Evolutionary conservation across 2,797 vertebrate species (phyloP).

Genomic region (Sternarchorhynchus goeldii): DNA sequence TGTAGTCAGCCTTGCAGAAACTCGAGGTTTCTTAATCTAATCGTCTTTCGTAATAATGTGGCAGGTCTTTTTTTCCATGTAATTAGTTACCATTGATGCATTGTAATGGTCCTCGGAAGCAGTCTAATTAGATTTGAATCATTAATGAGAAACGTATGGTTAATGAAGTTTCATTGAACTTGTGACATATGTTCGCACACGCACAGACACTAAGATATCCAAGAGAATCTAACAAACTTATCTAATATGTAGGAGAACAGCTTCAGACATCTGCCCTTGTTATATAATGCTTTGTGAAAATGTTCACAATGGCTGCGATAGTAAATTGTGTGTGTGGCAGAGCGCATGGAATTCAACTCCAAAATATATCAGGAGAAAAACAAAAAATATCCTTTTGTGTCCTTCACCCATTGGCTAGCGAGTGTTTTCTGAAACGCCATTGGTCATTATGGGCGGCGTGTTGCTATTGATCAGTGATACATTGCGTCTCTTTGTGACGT

Average conservation of each 20-base stretch:
- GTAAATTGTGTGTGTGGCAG: background rate
- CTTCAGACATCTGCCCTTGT: background rate
- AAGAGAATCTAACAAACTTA: slow-evolving; percentile 26
- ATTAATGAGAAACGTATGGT: slow-evolving; percentile 55
- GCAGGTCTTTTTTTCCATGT: slow-evolving; percentile 49
- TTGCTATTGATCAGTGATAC: slow-evolving; percentile 4
- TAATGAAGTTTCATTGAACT: slow-evolving; percentile 55
- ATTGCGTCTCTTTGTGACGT: background rate
- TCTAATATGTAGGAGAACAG: slow-evolving; percentile 5
- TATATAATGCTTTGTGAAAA: background rate
- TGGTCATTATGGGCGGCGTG: background rate
- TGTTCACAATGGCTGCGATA: background rate
- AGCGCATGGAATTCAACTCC: background rate
- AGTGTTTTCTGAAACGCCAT: slow-evolving; percentile 5
- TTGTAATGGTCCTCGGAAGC: slow-evolving; percentile 58
- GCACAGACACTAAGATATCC: background rate
- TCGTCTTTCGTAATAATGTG: slow-evolving; percentile 49
- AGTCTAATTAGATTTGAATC: slow-evolving; percentile 58
- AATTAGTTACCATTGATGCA: slow-evolving; percentile 56
- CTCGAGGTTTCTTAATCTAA: slow-evolving; percentile 52
- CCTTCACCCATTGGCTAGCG: background rate
- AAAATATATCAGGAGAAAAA: background rate
- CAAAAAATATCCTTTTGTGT: background rate
- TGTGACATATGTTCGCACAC: slow-evolving; percentile 47
- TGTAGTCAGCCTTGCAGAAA: slow-evolving; percentile 48